Conservation (phyloP, 2,797 vertebrate species). For the Sebastiscus tertius region DNA sequence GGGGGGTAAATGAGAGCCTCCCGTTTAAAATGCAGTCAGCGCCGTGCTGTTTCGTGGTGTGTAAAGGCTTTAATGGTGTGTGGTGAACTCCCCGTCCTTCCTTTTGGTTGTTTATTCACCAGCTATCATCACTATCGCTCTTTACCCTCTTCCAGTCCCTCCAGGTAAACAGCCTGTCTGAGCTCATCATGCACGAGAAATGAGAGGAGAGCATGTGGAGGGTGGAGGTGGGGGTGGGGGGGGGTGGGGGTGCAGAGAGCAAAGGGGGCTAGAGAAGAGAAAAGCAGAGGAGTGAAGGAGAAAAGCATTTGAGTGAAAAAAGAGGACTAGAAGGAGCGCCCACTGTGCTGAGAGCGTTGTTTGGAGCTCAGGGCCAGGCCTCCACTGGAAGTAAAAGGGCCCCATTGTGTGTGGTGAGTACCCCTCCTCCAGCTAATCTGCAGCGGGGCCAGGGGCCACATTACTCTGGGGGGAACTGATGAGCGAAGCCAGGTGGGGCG, state of each 20-base stretch:
- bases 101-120: slow-evolving; percentile 59
- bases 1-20: neutral
- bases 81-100: neutral
- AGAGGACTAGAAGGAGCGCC: slow-evolving; percentile 68
- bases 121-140: slow-evolving; percentile 49
- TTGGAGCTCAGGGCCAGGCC: slow-evolving; percentile 63
- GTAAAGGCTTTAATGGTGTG: slow-evolving; percentile 10
- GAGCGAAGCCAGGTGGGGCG: slow-evolving; percentile 69
- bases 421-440: slow-evolving; percentile 70
- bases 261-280: slow-evolving; percentile 1
- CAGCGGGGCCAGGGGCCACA: slow-evolving; percentile 75
- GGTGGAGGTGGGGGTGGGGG: neutral
- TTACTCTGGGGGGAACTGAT: slow-evolving; percentile 73
- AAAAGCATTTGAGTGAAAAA: slow-evolving; percentile 53
- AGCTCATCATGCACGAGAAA: slow-evolving; percentile 50
- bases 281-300: slow-evolving; percentile 31
- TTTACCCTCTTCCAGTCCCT: slow-evolving; percentile 29
- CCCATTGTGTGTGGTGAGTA: slow-evolving; percentile 73
- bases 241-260: no score
- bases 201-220: slow-evolving; percentile 12
- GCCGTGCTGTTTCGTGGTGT: neutral
- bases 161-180: slow-evolving; percentile 62
- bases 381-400: slow-evolving; percentile 64
- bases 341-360: slow-evolving; percentile 72
- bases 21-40: neutral